These are phyloP conservation scores for Otus scops DNA, from an alignment of 2,797 vertebrate genomes.

Conservation along the genomic window DNA sequence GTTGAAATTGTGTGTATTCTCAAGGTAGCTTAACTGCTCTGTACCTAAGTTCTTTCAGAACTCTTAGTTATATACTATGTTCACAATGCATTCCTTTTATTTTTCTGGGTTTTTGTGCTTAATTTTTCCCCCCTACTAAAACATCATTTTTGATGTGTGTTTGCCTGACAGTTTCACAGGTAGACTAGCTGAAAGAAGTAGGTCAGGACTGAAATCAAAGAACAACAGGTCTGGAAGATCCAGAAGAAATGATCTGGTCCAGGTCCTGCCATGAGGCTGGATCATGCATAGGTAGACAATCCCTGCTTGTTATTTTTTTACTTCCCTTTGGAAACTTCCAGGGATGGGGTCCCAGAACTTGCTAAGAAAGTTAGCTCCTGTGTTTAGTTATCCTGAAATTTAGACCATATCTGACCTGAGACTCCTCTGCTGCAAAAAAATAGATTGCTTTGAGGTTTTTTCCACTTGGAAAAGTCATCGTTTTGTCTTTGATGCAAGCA, in stretches of 20 bases:
- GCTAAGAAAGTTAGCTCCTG: not conserved
- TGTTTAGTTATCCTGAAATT: not conserved
- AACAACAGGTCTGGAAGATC: not conserved
- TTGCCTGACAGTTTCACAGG: not conserved
- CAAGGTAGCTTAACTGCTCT: not conserved
- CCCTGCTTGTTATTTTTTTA: not conserved
- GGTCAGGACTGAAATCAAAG: conserved; percentile 13
- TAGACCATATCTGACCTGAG: not conserved
- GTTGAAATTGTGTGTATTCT: not conserved
- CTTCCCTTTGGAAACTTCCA: not conserved
- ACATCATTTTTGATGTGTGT: not conserved
- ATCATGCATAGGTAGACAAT: not conserved
- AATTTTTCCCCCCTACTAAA: not conserved
- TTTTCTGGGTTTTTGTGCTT: not conserved
- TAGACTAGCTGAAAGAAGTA: conserved; percentile 10
- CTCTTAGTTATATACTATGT: not conserved
- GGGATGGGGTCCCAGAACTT: not conserved
- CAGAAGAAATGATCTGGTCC: not conserved
- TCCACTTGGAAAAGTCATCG: not conserved
- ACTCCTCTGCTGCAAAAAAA: not conserved
- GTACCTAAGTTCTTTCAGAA: not conserved
- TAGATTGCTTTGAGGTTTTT: not conserved
- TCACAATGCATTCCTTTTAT: not conserved
- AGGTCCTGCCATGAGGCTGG: not conserved
- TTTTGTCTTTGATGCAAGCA: not conserved